A percentile compares a stretch with the other conserved stretches of the same genome.
phyloP scores from a whole-genome alignment of 2,113 vertebrate species.

The Zapornia atra region DNA sequence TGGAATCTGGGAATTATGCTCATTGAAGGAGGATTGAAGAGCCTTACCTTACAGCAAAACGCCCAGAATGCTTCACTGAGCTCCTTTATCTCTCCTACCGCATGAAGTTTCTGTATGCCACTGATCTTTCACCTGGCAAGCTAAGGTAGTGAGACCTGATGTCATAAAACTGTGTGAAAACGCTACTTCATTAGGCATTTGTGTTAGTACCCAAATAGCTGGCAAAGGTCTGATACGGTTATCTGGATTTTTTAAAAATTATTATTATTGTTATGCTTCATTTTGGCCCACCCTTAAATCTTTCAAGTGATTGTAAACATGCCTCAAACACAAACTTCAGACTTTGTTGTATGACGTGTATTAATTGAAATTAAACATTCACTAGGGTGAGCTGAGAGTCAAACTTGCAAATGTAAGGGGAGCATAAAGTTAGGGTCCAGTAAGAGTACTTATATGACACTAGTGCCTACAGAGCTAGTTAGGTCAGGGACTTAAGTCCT shows the following conservation, averaged over 20 bases:
- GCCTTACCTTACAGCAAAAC: neutral
- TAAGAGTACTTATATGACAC: neutral
- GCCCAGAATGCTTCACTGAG: neutral
- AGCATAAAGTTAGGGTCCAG: neutral
- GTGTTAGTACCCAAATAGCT: neutral
- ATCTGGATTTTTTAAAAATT: neutral
- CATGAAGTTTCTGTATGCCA: neutral
- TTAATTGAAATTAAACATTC: neutral
- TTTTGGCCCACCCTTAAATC: neutral
- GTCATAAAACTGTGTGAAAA: neutral
- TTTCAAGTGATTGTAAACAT: neutral
- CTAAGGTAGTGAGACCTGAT: neutral
- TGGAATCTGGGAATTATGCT: neutral
- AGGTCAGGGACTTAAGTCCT: neutral
- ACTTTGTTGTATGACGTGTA: neutral
- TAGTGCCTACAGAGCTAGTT: neutral
- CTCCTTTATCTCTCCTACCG: neutral
- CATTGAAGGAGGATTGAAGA: neutral
- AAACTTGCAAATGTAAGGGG: neutral
- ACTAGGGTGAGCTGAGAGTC: neutral
- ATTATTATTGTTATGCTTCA: neutral
- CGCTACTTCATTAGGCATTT: neutral
- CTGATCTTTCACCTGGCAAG: neutral
- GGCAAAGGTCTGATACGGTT: neutral
- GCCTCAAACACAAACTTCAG: neutral